Base-by-base conservation (phyloP, 2,797 vertebrate genomes). In the Halcyon leucocephala region DNA sequence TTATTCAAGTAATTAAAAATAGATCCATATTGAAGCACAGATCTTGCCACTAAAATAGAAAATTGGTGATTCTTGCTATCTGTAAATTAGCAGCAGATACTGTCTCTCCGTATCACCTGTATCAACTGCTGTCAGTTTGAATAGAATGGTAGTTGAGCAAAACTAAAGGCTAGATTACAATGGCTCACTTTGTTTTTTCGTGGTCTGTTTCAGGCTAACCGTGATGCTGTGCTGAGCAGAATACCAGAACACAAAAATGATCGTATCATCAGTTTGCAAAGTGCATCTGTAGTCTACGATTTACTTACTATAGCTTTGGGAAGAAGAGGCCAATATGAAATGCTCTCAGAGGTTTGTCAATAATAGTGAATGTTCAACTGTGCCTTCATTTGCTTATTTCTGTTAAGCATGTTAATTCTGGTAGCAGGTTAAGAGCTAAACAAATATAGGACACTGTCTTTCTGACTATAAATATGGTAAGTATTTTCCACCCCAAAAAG, bases 221-320 rank as follows among this genome's bases (percentile, higher is more conserved):
- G 99, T 17, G 99, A 99, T 1, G 99, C 99, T 3, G 99, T 99
- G 26, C 98, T 99, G 93, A 99, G 99, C 98, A 98, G 99, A 92
- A 99, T 99, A 77, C 99, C 99, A 1, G 99, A 99, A 85, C 99
- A 99, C 98, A 99, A 98, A 97, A 99, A 98, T 0, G 99, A 99
- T 86, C 99, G 99, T 3, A 99, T 99, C 97, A 99, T 99, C 98
- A 99, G 99, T 93, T 98, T 99, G 61, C 99, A 99, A 98, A 99
- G 99, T 6, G 99, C 99, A 3, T 99, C 99, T 6, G 99, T 99
- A 87, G 99, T 99, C 67, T 99, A 99, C 0, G 99, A 99, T 97
- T 98, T 99, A 67, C 99, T 99, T 93, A 99, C 99, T 7, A 99
- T 99, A 11, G 99, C 99, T 39, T 98, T 99, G 87, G 99, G 99